A percentile compares a stretch with the other conserved stretches of the same genome.
Evolutionary conservation across 2,113 vertebrate species (phyloP).

Genomic region (Machaerirhynchus nigripectus): DNA sequence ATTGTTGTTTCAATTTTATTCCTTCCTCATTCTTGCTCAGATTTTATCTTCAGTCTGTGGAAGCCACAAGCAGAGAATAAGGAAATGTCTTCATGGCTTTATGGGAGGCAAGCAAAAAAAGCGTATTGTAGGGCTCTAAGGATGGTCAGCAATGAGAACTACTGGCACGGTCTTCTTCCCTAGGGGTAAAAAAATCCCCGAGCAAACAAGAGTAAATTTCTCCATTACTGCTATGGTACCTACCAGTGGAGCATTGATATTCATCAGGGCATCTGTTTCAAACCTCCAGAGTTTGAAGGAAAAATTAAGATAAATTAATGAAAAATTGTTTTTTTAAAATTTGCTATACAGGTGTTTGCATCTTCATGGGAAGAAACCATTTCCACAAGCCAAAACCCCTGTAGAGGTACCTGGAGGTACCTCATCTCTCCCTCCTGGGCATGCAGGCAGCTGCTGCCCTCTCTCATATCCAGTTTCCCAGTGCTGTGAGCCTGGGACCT

Average conservation of each 20-base stretch:
- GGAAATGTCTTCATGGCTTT: background rate
- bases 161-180: background rate
- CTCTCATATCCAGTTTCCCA: background rate
- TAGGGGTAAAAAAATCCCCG: fast-evolving
- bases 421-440: background rate
- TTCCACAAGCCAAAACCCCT: background rate
- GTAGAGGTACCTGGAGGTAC: background rate
- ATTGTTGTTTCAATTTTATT: background rate
- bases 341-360: background rate
- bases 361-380: background rate
- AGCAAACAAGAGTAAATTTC: background rate
- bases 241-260: background rate
- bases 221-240: background rate
- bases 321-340: background rate
- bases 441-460: background rate
- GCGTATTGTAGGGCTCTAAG: background rate
- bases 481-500: background rate
- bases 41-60: background rate
- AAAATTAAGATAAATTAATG: background rate
- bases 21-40: background rate
- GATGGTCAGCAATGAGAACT: background rate
- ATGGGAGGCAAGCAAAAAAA: background rate
- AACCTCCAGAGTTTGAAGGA: background rate
- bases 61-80: background rate
- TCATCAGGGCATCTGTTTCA: background rate